Evolutionary conservation across 2,797 vertebrate species (phyloP).

Genomic region (Eulemur coronatus): DNA sequence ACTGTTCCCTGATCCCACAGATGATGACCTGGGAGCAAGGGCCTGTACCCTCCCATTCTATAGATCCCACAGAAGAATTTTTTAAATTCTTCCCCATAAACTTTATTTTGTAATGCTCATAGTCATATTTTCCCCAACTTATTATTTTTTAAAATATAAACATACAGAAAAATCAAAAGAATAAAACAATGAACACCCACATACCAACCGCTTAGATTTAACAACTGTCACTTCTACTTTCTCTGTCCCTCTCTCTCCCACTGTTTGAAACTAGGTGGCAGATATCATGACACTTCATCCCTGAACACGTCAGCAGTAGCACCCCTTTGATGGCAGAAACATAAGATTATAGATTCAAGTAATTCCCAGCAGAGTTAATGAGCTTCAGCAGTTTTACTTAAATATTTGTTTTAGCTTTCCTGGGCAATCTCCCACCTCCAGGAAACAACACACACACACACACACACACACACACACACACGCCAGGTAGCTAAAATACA

Average conservation of each 20-base stretch:
- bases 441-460: background rate
- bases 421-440: background rate
- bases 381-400: background rate
- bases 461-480: background rate
- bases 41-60: background rate
- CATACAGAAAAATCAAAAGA: background rate
- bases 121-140: background rate
- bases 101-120: background rate
- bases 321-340: background rate
- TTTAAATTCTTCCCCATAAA: background rate
- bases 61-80: background rate
- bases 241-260: background rate
- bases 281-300: background rate
- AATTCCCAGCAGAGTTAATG: background rate
- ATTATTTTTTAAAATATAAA: background rate
- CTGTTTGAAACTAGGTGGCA: background rate
- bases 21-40: background rate
- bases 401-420: background rate
- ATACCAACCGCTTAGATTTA: background rate
- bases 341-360: background rate
- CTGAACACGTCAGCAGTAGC: background rate
- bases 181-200: background rate
- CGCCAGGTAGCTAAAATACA: background rate
- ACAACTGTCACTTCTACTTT: background rate
- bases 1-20: background rate